Percentiles rank a stretch among this genome's conserved stretches.
Evolutionary conservation across 2,113 vertebrate species (phyloP).

Genomic region (Anoura caudifer): DNA sequence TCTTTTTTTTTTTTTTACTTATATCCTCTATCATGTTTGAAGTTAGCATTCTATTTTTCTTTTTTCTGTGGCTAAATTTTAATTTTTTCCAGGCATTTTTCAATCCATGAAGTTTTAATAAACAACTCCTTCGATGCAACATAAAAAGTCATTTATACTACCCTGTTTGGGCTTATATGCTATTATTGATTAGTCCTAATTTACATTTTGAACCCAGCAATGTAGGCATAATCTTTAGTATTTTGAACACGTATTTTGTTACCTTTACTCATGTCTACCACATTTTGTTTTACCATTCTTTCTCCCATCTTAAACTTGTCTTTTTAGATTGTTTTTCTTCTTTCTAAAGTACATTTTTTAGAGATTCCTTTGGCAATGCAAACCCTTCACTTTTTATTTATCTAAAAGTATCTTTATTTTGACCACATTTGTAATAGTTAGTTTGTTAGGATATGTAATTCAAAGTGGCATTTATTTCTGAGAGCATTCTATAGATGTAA

Average conservation of each 20-base stretch:
- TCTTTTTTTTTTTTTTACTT: not conserved
- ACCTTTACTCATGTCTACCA: not conserved
- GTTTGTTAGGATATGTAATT: not conserved
- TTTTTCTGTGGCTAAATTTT: not conserved
- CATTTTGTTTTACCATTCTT: not conserved
- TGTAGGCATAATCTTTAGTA: not conserved
- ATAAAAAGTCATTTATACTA: not conserved
- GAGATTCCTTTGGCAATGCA: not conserved
- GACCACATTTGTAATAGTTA: not conserved
- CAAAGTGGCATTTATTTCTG: not conserved
- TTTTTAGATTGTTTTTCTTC: not conserved
- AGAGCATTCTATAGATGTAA: not conserved
- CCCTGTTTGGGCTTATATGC: not conserved
- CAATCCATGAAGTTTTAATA: not conserved
- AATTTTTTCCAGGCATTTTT: not conserved
- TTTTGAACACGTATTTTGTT: not conserved
- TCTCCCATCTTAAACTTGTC: not conserved
- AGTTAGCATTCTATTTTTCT: not conserved
- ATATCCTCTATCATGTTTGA: not conserved
- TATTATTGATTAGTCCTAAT: not conserved
- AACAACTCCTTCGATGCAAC: not conserved
- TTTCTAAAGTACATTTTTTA: not conserved
- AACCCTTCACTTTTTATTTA: not conserved
- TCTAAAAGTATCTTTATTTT: constrained; percentile 18
- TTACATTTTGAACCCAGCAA: not conserved